Base-by-base conservation (phyloP, 1,140 invertebrate species). In the Zaprionus tsacasi region DNA sequence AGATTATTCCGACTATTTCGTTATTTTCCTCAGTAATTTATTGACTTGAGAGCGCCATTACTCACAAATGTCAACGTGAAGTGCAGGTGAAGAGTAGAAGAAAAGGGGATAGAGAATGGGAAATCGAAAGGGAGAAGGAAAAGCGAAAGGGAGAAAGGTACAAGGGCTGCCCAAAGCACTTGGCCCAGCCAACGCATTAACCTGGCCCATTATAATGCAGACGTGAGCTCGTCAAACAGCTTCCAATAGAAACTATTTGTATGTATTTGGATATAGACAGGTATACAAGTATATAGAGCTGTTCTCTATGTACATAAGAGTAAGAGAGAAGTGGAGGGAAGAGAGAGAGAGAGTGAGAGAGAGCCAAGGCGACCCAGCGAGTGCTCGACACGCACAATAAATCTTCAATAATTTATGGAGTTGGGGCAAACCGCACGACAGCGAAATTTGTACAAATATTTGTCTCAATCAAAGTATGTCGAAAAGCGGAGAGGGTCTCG, bases 361-460 rank as follows among this genome's bases (percentile, higher is more conserved):
- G 12, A 40, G 38, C 0, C 4, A 3, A 5, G 11, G 17, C 17
- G 45, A 50, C 10, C 45, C 21, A 55, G 52, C 52, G 25, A 55
- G 21, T 33, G 52, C 27, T 30, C 27, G 52, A 55, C 40, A 13
- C 11, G n/a, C 12, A 64, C 83, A 63, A 87, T 82, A 87, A 87
- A 80, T 87, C 73, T 67, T 59, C 57, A 82, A 82, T 80, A 82
- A 87, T 87, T 80, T 82, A 87, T 87, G 69, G 76, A 59, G 64
- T 65, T 64, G 33, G 21, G 58, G 66, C 36, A 43, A 60, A 65
- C 81, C 81, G 67, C 81, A 55, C 52, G 56, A 77, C 57, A 68
- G 54, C 36, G 57, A 79, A 82, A 79, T 87, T 87, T 82, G 79
- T 87, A 67, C 79, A 87, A 87, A 87, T 87, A 87, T 87, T 87